Base-by-base conservation (phyloP, 2,113 vertebrate genomes). In the Takifugu flavidus region DNA sequence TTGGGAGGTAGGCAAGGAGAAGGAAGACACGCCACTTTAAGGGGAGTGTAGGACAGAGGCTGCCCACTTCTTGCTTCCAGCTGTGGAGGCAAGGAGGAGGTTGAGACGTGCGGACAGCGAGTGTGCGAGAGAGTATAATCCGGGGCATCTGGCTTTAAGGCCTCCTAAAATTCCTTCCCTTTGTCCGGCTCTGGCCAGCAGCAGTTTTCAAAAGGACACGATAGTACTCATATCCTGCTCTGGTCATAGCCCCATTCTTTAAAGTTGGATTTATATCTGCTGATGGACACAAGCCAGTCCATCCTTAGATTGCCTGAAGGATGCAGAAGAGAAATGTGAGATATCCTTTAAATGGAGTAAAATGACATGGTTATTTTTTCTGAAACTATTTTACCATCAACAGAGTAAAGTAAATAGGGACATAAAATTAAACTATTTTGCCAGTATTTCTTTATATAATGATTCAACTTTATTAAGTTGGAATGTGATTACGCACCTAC, bases 121-220 rank as follows among this genome's bases (percentile, higher is more conserved):
- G 75, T 83, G 79, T 67, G 79, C 51, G 25, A 55, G 25, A 53
- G 59, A 56, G 67, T 60, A 69, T 65, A 72, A 85, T 78, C 68
- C 31, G 28, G 58, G 73, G 85, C 88, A 90, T 90, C 90, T 90
- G 90, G 87, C 89, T 91, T 85, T 89, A 87, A 88, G 79, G 66
- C 68, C 45, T 58, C 58, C 43, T 74, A 83, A 88, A 87, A 88
- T 90, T 90, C 83, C 83, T 86, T 88, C 77, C 83, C 84, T 70
- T n/a, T 73, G 86, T 88, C 86, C 62, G 43, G 79, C 72, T 82
- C 84, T 54, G 83, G 78, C 85, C 84, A 82, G 82, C 79, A 87
- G 81, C 78, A 87, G 80, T 73, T 84, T 87, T 86, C 80, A 85
- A 53, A 84, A 86, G 80, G 80, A 85, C 78, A 75, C 49, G 56